phyloP scores from a whole-genome alignment of 2,888 invertebrate genomes.

The Agrochola litura region DNA sequence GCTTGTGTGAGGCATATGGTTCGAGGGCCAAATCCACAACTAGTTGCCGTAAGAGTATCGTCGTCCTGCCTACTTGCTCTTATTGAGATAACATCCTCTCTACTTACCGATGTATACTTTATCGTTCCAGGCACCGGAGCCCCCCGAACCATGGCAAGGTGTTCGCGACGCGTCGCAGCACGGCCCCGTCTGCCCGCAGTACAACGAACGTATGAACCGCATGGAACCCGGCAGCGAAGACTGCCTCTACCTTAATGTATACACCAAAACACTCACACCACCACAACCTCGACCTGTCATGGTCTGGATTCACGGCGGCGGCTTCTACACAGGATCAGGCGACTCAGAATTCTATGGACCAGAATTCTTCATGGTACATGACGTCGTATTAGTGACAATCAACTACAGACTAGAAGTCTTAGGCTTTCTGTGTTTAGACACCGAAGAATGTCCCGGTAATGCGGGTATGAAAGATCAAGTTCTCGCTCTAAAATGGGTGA shows the following conservation, averaged over 20 bases:
- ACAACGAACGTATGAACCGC: constrained; percentile 86
- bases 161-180: constrained; percentile 82
- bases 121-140: constrained; percentile 81
- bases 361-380: constrained; percentile 85
- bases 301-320: constrained; percentile 89
- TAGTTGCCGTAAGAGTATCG: not conserved
- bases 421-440: constrained; percentile 87
- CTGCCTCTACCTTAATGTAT: constrained; percentile 93
- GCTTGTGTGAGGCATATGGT: not conserved
- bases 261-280: constrained; percentile 81
- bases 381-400: constrained; percentile 85
- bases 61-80: constrained; percentile 1
- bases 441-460: constrained; percentile 86
- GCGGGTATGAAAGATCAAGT: constrained; percentile 89
- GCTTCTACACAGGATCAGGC: constrained; percentile 88
- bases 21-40: not conserved
- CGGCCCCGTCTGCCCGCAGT: constrained; percentile 87
- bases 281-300: constrained; percentile 80
- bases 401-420: constrained; percentile 88
- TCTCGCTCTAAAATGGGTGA: constrained; percentile 87
- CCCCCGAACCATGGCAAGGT: constrained; percentile 83
- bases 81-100: constrained; percentile 2
- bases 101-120: not conserved
- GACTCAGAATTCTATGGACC: constrained; percentile 88
- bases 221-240: constrained; percentile 90